Percentiles rank a stretch among this genome's conserved stretches.
phyloP scores from a whole-genome alignment of 2,797 vertebrate species.

The Cottoperca gobio region DNA sequence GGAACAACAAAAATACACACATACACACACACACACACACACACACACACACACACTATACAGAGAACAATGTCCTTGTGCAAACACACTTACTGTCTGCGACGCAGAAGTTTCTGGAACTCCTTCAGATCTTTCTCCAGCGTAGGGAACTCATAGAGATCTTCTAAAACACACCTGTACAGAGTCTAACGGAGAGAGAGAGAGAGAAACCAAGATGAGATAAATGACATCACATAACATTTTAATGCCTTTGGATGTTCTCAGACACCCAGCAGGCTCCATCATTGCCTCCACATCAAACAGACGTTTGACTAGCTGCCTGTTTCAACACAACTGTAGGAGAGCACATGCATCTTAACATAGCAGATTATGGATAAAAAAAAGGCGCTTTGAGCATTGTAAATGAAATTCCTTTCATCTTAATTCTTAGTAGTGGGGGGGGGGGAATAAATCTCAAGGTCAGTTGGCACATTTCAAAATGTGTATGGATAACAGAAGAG shows the following conservation, averaged over 20 bases:
- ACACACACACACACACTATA: no score
- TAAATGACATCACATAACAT: background rate
- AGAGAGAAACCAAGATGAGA: background rate
- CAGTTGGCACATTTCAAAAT: background rate
- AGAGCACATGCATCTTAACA: background rate
- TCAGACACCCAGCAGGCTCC: background rate
- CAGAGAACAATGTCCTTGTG: background rate
- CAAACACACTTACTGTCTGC: constrained; percentile 91
- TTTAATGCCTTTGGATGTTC: background rate
- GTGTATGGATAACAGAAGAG: background rate
- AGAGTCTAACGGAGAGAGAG: constrained; percentile 85
- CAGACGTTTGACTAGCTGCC: background rate
- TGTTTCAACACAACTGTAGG: background rate
- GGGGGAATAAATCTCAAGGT: background rate
- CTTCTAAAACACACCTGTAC: constrained; percentile 95
- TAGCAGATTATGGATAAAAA: background rate
- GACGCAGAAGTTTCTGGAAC: constrained; percentile 96
- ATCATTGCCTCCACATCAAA: background rate
- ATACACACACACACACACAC: background rate
- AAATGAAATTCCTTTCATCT: background rate
- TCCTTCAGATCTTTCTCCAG: constrained; percentile 97
- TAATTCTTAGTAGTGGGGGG: background rate
- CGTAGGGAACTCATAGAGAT: constrained; percentile 94
- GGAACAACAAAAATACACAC: background rate
- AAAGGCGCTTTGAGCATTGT: background rate